These are phyloP conservation scores for Entosphenus tridentatus DNA, from an alignment of 2,113 vertebrate species.

Conservation along the genomic window DNA sequence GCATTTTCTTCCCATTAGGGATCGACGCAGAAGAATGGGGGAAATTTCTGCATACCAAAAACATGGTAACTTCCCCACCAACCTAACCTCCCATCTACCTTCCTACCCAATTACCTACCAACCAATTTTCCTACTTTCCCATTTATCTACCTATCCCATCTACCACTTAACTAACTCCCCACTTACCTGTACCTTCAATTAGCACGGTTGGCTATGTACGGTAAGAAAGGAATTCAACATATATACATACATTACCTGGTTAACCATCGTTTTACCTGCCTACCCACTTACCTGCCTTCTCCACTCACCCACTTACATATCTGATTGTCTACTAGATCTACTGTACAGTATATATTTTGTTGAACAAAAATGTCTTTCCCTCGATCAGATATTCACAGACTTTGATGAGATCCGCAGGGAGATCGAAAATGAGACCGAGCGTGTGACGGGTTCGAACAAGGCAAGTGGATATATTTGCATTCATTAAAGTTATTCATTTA, in stretches of 20 bases:
- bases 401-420: constrained; percentile 30
- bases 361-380: not conserved
- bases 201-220: not conserved
- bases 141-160: not conserved
- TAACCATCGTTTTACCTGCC: not conserved
- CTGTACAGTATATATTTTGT: not conserved
- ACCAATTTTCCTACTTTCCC: not conserved
- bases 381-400: constrained; percentile 28
- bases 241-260: not conserved
- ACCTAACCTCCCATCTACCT: no score
- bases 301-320: no score
- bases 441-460: constrained; percentile 31
- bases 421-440: constrained; percentile 33
- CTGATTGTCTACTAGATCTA: not conserved
- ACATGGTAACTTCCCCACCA: constrained; percentile 22
- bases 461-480: constrained; percentile 12
- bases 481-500: not conserved
- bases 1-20: constrained; percentile 15
- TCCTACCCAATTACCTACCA: not conserved
- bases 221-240: not conserved
- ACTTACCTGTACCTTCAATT: no score
- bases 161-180: no score
- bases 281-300: not conserved
- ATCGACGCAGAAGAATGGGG: constrained; percentile 43
- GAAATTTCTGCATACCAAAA: constrained; percentile 38